Percentiles rank a stretch among this genome's conserved stretches.
Evolutionary conservation across 2,797 vertebrate species (phyloP).

Genomic region (Passerculus sandwichensis): DNA sequence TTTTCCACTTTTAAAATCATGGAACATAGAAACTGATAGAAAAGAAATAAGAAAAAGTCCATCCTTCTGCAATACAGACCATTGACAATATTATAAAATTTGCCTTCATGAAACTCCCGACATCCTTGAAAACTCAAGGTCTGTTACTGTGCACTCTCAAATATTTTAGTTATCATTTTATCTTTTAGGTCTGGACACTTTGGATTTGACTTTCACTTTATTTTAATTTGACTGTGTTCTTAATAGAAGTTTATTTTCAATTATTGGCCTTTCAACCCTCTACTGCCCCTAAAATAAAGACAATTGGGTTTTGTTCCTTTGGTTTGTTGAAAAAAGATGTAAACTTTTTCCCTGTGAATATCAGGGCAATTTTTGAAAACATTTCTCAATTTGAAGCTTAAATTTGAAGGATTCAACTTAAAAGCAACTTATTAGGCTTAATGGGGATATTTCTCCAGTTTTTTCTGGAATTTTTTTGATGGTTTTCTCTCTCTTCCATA

Average conservation of each 20-base stretch:
- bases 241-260: background rate
- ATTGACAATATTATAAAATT: background rate
- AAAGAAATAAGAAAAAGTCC: background rate
- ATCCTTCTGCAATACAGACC: background rate
- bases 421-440: background rate
- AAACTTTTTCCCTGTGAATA: background rate
- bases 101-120: background rate
- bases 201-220: background rate
- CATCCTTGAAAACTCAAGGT: background rate
- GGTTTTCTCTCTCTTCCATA: background rate
- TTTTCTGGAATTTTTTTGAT: background rate
- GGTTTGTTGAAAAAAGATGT: background rate
- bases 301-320: background rate
- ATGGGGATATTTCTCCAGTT: accelerated
- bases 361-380: background rate
- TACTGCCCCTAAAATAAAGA: background rate
- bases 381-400: background rate
- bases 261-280: background rate
- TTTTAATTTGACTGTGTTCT: background rate
- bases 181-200: background rate
- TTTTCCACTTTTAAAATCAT: background rate
- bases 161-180: background rate
- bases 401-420: background rate
- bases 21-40: background rate
- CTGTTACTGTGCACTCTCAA: background rate